Conservation (phyloP, 2,888 invertebrate genomes). For the Apotomis betuletana region DNA sequence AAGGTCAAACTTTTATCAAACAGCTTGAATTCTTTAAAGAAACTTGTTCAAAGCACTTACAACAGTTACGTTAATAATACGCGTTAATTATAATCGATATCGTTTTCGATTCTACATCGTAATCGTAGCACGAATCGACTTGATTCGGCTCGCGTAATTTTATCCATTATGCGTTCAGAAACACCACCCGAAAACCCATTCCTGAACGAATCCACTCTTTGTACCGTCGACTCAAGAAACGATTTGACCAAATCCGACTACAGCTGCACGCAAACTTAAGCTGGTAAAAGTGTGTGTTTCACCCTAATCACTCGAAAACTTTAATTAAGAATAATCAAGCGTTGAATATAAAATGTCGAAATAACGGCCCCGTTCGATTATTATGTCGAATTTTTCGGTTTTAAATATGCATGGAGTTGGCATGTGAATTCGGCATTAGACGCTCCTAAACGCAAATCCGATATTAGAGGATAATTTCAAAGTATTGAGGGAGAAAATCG, state of each 20-base stretch:
- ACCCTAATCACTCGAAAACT: conserved; percentile 68
- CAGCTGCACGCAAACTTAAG: conserved; percentile 25
- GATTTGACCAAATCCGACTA: conserved; percentile 24
- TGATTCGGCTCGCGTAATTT: conserved; percentile 74
- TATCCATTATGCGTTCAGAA: conserved; percentile 70
- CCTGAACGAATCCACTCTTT: conserved; percentile 58
- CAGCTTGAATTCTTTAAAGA: conserved; percentile 65
- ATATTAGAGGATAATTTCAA: conserved; percentile 69
- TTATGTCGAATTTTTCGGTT: conserved; percentile 59
- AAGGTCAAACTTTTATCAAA: conserved; percentile 69
- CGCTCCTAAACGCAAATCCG: conserved; percentile 67
- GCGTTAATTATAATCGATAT: conserved; percentile 74
- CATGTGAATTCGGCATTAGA: conserved; percentile 68
- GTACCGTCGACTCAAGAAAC: conserved; percentile 52
- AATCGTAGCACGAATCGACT: conserved; percentile 71
- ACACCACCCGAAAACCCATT: conserved; percentile 57
- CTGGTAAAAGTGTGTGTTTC: conserved; percentile 58
- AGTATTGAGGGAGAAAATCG: conserved; percentile 41
- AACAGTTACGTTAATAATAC: conserved; percentile 72
- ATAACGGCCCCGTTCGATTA: conserved; percentile 60
- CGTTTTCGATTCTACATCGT: conserved; percentile 68
- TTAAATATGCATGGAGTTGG: conserved; percentile 60
- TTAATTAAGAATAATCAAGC: conserved; percentile 72
- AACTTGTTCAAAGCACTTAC: conserved; percentile 69
- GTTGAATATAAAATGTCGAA: conserved; percentile 64